Percentiles rank a stretch among this genome's conserved stretches.
Conservation (phyloP, 2,888 invertebrate genomes). For the Eilema caniola region DNA sequence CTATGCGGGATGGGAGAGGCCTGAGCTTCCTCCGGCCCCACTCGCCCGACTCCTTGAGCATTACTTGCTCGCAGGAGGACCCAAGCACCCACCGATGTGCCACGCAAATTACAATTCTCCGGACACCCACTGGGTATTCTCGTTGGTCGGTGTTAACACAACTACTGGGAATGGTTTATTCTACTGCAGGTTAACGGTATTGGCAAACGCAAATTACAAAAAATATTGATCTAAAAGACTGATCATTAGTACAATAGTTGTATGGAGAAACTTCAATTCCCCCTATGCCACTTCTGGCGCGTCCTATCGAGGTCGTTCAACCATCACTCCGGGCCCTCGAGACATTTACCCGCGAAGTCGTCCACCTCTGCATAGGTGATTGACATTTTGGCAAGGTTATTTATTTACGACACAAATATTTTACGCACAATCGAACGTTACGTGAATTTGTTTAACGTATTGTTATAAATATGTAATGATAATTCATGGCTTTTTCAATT, state of each 20-base stretch:
- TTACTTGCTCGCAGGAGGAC: too few relatives aligned
- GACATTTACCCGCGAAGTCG: constrained; percentile 13
- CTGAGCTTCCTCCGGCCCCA: too few relatives aligned
- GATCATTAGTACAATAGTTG: not conserved
- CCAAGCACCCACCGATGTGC: too few relatives aligned
- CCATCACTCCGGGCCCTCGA: constrained; percentile 11
- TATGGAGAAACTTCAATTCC: not conserved
- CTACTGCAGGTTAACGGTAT: too few relatives aligned
- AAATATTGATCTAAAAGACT: not conserved
- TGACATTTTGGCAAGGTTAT: constrained; percentile 26
- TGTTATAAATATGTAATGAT: not conserved
- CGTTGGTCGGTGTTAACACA: too few relatives aligned
- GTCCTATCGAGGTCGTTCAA: constrained; percentile 21
- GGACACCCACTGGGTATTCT: too few relatives aligned
- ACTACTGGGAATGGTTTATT: too few relatives aligned
- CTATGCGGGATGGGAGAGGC: too few relatives aligned
- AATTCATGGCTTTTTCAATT: not conserved
- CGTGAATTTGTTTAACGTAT: not conserved
- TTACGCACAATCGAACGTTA: constrained; percentile 19
- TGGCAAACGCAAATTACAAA: not conserved
- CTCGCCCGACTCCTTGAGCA: too few relatives aligned
- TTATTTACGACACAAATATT: not conserved
- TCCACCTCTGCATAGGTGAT: constrained; percentile 21
- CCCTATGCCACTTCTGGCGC: not conserved
- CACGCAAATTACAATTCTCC: too few relatives aligned